These are phyloP conservation scores for Laticauda laticaudata DNA, from an alignment of 2,113 vertebrate species.

Conservation along the genomic window DNA sequence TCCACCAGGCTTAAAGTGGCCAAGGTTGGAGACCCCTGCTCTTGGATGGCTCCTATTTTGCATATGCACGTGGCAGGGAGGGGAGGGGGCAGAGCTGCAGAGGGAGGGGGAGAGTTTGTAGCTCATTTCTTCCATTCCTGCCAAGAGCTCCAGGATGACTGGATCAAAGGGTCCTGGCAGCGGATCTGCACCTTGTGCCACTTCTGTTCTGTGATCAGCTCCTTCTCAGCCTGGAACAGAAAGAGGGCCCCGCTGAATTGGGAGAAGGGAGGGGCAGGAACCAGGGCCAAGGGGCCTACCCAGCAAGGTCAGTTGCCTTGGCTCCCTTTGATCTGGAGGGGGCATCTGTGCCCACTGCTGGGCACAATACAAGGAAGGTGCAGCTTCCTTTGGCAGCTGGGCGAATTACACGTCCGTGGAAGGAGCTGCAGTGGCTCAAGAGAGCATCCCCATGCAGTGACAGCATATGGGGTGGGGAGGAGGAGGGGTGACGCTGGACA, in stretches of 20 bases:
- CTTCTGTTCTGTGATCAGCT: fast-evolving
- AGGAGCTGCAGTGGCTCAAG: neutral
- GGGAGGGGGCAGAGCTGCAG: neutral
- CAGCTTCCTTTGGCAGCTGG: neutral
- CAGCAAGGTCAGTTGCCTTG: neutral
- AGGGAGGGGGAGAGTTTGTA: neutral
- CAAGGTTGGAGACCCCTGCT: too few species aligned
- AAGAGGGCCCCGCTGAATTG: fast-evolving
- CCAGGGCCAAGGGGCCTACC: neutral
- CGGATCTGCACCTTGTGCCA: conserved; percentile 15
- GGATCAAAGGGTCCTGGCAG: conserved; percentile 45
- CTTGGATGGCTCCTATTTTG: neutral
- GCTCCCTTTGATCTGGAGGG: neutral
- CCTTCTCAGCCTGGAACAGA: fast-evolving
- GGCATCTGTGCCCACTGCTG: neutral
- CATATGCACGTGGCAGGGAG: neutral
- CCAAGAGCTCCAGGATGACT: conserved; percentile 49
- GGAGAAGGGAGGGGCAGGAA: neutral
- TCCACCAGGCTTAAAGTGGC: too few species aligned
- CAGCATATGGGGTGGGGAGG: neutral
- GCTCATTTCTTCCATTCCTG: conserved; percentile 17
- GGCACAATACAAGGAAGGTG: neutral
- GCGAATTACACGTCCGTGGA: fast-evolving
- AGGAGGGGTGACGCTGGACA: too few species aligned
- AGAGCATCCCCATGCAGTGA: neutral